Evolutionary conservation across 2,888 invertebrate species (phyloP), one percentile per base, ranked within the genome.

Genomic region (Sclerodermus sp.): DNA sequence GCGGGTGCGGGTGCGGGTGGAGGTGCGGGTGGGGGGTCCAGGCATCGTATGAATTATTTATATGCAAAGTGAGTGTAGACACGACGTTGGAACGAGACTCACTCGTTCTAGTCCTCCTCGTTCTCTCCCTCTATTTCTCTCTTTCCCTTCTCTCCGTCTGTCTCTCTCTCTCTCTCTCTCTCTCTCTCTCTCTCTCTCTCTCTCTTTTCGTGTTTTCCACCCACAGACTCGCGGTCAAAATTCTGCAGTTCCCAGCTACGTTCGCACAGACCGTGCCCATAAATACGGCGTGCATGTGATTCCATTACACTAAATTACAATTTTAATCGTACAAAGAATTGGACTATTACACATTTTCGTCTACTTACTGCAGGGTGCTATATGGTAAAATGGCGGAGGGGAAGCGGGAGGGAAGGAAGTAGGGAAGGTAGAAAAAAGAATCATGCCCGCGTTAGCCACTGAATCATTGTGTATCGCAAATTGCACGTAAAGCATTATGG

Each of bases 221-320:
- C 8, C 8, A 23, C 23, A 23, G 8, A 13, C 34, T n/a, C 49
- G 55, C 47, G 53, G 56, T 48, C 49, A 55, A 55, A 60, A 53
- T 62, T 62, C 62, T 58, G 60, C 49, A 55, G 54, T 12, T 34
- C 34, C 30, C 34, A n/a, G 10, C 34, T 12, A 12, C 10, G 34
- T 12, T 34, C 34, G 34, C 12, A 12, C 6, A 30, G 10, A 30
- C 34, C 34, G 12, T 8, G 12, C 4, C 34, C 54, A 48, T 55
- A 57, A 62, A 62, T 62, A 62, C 56, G 47, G 53, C 51, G 57
- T 40, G 42, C 55, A 52, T 48, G 50, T 53, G 57, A 59, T 64
- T 64, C 54, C 59, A 56, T 64, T 47, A 42, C 54, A 57, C 61
- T 59, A 64, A 59, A 64, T 64, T 64, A 55, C 59, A 64, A 64